These are phyloP conservation scores for Drosophila kokeensis DNA, from an alignment of 2,888 invertebrate genomes.

Conservation along the genomic window DNA sequence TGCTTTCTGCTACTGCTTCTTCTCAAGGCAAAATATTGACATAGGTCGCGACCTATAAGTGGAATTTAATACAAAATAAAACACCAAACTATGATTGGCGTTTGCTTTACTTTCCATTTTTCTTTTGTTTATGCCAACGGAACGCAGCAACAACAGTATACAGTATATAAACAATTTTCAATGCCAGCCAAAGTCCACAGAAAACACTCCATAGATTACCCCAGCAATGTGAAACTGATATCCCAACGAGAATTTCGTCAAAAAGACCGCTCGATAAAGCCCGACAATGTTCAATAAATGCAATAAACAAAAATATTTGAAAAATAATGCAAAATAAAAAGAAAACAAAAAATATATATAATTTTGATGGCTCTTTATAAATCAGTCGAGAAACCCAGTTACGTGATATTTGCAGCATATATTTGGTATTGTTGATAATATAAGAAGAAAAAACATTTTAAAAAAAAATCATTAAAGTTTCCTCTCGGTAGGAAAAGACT, in stretches of 20 bases:
- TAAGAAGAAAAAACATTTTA: neutral
- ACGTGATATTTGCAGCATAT: neutral
- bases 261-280: constrained; percentile 40
- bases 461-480: neutral
- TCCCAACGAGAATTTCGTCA: constrained; percentile 14
- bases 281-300: neutral
- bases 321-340: neutral
- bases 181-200: constrained; percentile 32
- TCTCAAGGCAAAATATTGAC: constrained; percentile 36
- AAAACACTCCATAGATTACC: neutral
- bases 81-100: neutral
- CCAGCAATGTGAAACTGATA: constrained; percentile 24
- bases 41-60: constrained; percentile 57
- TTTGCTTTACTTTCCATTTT: neutral
- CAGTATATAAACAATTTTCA: neutral
- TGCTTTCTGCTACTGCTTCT: constrained; percentile 6
- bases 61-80: constrained; percentile 13
- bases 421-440: neutral
- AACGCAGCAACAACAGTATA: neutral
- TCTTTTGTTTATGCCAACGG: constrained; percentile 5
- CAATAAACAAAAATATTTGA: neutral
- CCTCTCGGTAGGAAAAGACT: neutral
- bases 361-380: neutral
- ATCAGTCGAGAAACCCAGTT: neutral
- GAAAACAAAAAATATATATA: neutral